phyloP scores from a whole-genome alignment of 2,113 vertebrate species.

The Zonotrichia leucophrys region DNA sequence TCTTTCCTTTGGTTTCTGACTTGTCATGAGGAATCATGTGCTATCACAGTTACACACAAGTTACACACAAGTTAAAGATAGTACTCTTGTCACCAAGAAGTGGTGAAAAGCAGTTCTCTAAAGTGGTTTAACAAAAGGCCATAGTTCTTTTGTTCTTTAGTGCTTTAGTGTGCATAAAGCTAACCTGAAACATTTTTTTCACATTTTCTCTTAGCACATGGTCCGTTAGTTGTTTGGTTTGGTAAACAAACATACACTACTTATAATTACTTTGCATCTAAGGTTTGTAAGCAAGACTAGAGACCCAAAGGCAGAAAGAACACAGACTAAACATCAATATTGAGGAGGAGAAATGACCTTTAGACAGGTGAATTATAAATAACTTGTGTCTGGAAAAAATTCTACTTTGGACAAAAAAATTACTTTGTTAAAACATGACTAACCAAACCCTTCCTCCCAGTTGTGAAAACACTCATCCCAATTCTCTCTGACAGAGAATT shows the following conservation, averaged over 20 bases:
- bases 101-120: background rate
- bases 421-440: background rate
- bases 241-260: background rate
- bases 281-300: background rate
- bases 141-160: background rate
- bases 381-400: background rate
- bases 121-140: background rate
- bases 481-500: background rate
- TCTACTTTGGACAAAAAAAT: background rate
- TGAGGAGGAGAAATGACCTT: background rate
- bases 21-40: background rate
- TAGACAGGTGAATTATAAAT: background rate
- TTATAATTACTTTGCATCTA: background rate
- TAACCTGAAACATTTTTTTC: background rate
- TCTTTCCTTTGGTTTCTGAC: background rate
- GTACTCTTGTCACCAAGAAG: background rate
- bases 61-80: background rate
- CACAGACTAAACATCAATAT: background rate
- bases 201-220: background rate
- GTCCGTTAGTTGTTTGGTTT: accelerated
- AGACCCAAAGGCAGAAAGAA: background rate
- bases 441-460: background rate
- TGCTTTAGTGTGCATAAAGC: background rate
- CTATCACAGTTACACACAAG: background rate
- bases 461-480: background rate